A percentile compares a stretch with the other conserved stretches of the same genome.
These are phyloP conservation scores for Drosophila watanabei DNA, from an alignment of 1,140 invertebrate species.

Conservation along the genomic window DNA sequence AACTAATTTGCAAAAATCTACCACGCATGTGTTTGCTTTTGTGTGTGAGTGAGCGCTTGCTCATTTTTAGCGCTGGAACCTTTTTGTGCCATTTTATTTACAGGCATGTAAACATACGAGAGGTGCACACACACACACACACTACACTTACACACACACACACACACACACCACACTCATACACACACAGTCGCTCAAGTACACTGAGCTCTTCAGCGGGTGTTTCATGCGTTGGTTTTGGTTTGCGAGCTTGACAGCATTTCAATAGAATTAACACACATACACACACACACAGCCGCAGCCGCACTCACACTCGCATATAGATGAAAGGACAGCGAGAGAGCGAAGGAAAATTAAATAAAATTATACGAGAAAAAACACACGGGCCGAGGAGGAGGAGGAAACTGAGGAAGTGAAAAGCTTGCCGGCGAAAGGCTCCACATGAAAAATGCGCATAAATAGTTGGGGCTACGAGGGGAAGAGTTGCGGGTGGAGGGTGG, in stretches of 20 bases:
- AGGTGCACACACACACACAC: conserved; percentile 34
- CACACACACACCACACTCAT: not conserved
- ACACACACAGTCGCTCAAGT: conserved; percentile 18
- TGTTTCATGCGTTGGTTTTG: conserved; percentile 78
- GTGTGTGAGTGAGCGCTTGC: conserved; percentile 63
- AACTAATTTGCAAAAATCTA: conserved; percentile 80
- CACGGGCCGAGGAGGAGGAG: conserved; percentile 27
- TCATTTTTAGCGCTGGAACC: conserved; percentile 71
- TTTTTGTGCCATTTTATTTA: conserved; percentile 69
- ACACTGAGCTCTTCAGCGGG: conserved; percentile 61
- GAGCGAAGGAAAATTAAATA: conserved; percentile 79
- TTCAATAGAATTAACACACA: conserved; percentile 82
- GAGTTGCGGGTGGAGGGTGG: conserved; percentile 18
- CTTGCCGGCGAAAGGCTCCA: conserved; percentile 44
- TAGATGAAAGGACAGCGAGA: conserved; percentile 51
- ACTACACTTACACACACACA: conserved; percentile 18
- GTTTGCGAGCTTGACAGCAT: conserved; percentile 80
- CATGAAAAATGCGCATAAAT: conserved; percentile 78
- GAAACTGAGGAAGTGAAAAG: conserved; percentile 41
- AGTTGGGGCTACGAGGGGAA: conserved; percentile 40
- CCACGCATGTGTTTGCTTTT: conserved; percentile 63
- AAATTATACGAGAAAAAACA: conserved; percentile 73
- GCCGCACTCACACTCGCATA: conserved; percentile 13
- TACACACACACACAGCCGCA: conserved; percentile 9
- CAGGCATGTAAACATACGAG: conserved; percentile 72